These are phyloP conservation scores for Apeltes quadracus DNA, from an alignment of 2,113 vertebrate species.

Conservation along the genomic window DNA sequence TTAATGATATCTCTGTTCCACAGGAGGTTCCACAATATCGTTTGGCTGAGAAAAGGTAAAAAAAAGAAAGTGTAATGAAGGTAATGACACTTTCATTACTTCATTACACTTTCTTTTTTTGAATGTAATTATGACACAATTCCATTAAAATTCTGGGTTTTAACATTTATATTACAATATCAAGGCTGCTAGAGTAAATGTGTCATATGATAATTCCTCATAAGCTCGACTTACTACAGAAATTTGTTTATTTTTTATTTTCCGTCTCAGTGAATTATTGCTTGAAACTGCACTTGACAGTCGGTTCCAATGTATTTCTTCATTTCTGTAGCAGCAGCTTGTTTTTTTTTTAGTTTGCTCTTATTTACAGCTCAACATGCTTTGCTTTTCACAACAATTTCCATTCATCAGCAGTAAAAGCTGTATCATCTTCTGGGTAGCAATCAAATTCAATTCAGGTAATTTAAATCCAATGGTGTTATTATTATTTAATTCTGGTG, in stretches of 20 bases:
- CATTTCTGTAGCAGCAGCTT: neutral
- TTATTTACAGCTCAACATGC: conserved; percentile 40
- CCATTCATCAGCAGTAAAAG: conserved; percentile 36
- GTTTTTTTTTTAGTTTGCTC: conserved; percentile 15
- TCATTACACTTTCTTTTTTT: too few relatives aligned
- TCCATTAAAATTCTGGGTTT: neutral
- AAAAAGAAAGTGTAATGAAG: neutral
- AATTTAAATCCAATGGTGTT: conserved; percentile 50
- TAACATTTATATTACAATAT: neutral
- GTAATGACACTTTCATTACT: neutral
- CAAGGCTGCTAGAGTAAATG: neutral
- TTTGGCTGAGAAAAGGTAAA: neutral
- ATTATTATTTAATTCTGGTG: conserved; percentile 42
- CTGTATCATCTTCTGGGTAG: conserved; percentile 24
- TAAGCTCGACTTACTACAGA: neutral
- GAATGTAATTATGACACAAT: neutral
- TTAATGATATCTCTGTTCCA: neutral
- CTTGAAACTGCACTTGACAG: neutral
- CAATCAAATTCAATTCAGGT: conserved; percentile 42
- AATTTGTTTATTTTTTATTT: conserved; percentile 22
- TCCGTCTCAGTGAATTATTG: conserved; percentile 7
- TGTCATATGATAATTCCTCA: neutral
- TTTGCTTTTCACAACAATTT: conserved; percentile 40
- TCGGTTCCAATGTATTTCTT: conserved; percentile 27
- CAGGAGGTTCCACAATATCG: neutral